Evolutionary conservation across 2,797 vertebrate species (phyloP), one percentile per base, ranked within the genome.

Genomic region (Acanthiza pusilla): DNA sequence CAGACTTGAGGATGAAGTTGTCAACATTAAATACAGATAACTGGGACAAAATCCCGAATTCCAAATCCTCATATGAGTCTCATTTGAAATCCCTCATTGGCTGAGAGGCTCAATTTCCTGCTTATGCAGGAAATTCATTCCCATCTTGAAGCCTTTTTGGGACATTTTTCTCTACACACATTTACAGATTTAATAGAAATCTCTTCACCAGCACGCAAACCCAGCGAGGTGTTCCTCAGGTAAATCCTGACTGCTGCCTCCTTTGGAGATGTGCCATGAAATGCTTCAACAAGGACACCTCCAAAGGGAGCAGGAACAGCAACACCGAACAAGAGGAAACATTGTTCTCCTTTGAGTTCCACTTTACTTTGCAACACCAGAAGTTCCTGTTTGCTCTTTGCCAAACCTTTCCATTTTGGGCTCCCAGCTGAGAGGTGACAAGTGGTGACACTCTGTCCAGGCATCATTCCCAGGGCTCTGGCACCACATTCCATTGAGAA

Each of bases 261-360:
- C 16, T 61, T 2, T 29, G n/a, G 67, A 78, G 67, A 13, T 0
- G 0, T 5, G 42, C 51, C 61, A 55, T 0, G 9, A 20, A 36
- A n/a, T 3, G 20, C 34, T 57, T 47, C 47, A 38, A 2, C 16
- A 4, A 50, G 53, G 45, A 47, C 34, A 0, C 30, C 40, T 25
- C 48, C 20, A 2, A 47, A 42, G 23, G 0, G 2, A 61, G 34
- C 75, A 66, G 47, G 2, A 45, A 16, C 34, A 82, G 62, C 47
- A 25, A 11, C 30, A 53, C 6, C 66, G 5, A 53, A 7, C 36
- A 29, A 12, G 29, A 53, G 1, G 2, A 62, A 91, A 43, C 73
- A 30, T 6, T 29, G 81, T 4, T 80, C 45, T 85, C 22, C 76
- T 22, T 16, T 1, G 29, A 38, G 72, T 5, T 55, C 38, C 57